phyloP scores from a whole-genome alignment of 2,113 vertebrate genomes.

The Lophotis ruficrista region DNA sequence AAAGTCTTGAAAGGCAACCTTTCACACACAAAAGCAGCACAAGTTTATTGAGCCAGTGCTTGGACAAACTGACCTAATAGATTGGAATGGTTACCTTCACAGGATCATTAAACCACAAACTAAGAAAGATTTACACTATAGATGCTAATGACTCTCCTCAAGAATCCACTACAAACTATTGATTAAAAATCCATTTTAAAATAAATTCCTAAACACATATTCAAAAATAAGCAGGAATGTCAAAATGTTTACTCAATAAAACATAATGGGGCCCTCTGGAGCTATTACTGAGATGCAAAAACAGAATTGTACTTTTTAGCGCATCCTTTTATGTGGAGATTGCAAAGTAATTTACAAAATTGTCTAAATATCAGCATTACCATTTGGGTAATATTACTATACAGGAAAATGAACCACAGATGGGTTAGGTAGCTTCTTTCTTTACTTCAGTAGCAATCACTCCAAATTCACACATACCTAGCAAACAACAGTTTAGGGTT shows the following conservation, averaged over 20 bases:
- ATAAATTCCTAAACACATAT: background rate
- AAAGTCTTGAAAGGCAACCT: background rate
- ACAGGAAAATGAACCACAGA: background rate
- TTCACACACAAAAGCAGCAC: background rate
- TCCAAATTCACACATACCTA: background rate
- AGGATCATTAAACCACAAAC: background rate
- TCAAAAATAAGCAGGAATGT: background rate
- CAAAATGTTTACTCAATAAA: slow-evolving; percentile 12
- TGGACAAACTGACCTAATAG: background rate
- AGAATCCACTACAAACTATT: background rate
- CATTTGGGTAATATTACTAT: background rate
- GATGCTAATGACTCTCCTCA: background rate
- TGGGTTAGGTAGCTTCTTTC: background rate
- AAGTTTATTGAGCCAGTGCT: background rate
- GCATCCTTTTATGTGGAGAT: background rate
- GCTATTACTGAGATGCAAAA: background rate
- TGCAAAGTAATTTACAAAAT: background rate
- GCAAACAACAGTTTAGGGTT: background rate
- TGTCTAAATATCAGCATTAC: background rate
- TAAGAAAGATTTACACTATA: background rate
- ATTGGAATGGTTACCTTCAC: background rate
- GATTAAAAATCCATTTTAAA: slow-evolving; percentile 9
- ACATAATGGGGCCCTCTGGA: background rate
- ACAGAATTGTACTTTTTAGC: background rate
- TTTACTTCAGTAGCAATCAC: background rate